These are phyloP conservation scores for Trinorchestia longiramus DNA, from an alignment of 1,140 invertebrate species.

Conservation along the genomic window DNA sequence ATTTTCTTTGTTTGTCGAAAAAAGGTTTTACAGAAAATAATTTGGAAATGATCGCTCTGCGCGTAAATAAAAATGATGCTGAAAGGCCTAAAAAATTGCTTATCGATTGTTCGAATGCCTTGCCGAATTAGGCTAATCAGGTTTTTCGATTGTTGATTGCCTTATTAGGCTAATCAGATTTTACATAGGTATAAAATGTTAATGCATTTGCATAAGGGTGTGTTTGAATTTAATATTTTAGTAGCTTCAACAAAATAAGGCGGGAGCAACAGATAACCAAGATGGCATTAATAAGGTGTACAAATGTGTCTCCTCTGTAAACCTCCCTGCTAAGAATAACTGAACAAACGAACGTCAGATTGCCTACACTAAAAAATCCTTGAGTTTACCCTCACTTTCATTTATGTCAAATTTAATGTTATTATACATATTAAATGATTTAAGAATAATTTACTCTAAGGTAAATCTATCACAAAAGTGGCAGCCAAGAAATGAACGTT, in stretches of 20 bases:
- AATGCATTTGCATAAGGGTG: not conserved
- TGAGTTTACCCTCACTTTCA: not conserved
- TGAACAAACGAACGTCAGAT: not conserved
- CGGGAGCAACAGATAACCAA: not conserved
- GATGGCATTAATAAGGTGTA: not conserved
- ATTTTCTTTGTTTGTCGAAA: not conserved
- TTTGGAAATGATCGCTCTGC: not conserved
- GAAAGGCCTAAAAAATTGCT: not conserved
- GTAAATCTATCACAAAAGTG: not conserved
- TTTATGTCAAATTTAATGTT: not conserved
- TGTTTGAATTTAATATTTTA: not conserved
- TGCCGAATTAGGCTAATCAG: not conserved
- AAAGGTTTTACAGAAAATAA: not conserved
- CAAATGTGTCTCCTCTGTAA: not conserved
- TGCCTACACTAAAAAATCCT: not conserved
- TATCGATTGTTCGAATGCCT: not conserved
- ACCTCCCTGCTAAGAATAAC: not conserved
- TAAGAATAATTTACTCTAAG: not conserved
- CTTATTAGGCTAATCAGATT: not conserved
- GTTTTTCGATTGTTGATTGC: not conserved
- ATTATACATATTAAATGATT: not conserved
- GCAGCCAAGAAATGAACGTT: not conserved
- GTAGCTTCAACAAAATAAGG: not conserved
- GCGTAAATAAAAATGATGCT: not conserved
- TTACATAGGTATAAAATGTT: not conserved